Evolutionary conservation across 2,113 vertebrate genomes (phyloP).

Genomic region (Engraulis encrasicolus): DNA sequence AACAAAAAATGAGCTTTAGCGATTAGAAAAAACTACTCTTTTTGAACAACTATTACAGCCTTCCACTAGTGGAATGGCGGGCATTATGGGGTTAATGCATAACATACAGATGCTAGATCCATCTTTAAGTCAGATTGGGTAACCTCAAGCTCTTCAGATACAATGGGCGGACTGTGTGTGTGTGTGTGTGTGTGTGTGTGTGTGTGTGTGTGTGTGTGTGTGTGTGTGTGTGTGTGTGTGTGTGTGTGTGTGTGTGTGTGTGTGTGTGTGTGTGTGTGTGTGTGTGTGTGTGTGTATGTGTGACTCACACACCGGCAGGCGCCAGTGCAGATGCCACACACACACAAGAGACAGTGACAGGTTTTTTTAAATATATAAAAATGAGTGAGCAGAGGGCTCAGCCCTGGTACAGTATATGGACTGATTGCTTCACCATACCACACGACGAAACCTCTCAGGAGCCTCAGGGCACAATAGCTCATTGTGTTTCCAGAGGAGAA

Average conservation of each 20-base stretch:
- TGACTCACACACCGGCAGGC: not conserved
- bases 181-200: no score
- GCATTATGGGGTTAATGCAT: no score
- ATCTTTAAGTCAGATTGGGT: not conserved
- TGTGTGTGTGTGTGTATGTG: conserved; percentile 24
- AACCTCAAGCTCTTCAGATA: not conserved
- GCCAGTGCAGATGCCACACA: not conserved
- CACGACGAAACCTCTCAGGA: conserved; percentile 58
- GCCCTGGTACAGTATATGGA: conserved; percentile 61
- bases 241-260: conserved; percentile 18
- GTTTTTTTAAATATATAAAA: conserved; percentile 8
- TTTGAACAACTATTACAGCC: no score
- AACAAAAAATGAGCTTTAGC: no score
- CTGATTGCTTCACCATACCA: conserved; percentile 74
- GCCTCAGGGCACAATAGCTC: conserved; percentile 70
- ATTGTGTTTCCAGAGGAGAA: conserved; percentile 67
- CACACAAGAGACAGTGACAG: conserved; percentile 26
- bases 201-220: not conserved
- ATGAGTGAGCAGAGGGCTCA: not conserved
- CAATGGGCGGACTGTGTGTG: conserved; percentile 16
- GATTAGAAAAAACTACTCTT: no score
- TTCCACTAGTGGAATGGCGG: no score
- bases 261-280: conserved; percentile 23
- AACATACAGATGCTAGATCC: not conserved
- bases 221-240: conserved; percentile 26